Evolutionary conservation across 2,888 invertebrate species (phyloP).

Genomic region (Dasysyrphus albostriatus): DNA sequence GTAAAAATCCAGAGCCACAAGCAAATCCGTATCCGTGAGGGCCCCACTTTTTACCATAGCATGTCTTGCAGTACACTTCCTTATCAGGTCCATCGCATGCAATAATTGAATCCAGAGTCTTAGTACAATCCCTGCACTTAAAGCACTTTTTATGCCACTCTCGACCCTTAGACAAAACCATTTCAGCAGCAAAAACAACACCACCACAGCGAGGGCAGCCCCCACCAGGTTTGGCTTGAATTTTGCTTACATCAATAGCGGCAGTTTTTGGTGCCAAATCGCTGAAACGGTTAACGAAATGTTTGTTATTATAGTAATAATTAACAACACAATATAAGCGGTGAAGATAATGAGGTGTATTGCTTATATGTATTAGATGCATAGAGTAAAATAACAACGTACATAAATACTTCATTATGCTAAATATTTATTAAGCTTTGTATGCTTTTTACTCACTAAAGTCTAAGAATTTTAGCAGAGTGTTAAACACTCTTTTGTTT

Average conservation of each 20-base stretch:
- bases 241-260: slow-evolving; percentile 91
- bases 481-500: too few species aligned
- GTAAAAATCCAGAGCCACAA: slow-evolving; percentile 96
- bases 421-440: too few species aligned
- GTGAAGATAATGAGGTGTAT: too few species aligned
- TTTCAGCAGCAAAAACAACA: slow-evolving; percentile 96
- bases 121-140: slow-evolving; percentile 96
- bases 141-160: slow-evolving; percentile 97
- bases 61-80: slow-evolving; percentile 98
- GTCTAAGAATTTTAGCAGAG: too few species aligned
- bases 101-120: slow-evolving; percentile 97
- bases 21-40: slow-evolving; percentile 98
- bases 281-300: slow-evolving; percentile 83
- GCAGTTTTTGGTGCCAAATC: slow-evolving; percentile 90
- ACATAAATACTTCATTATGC: too few species aligned
- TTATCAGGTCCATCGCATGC: slow-evolving; percentile 97
- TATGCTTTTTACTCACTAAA: too few species aligned
- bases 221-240: slow-evolving; percentile 92
- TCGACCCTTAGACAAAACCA: slow-evolving; percentile 94
- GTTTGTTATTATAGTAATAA: too few species aligned
- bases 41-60: slow-evolving; percentile 99
- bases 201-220: slow-evolving; percentile 96
- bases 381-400: too few species aligned
- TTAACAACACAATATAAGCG: too few species aligned
- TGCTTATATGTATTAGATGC: too few species aligned